These are phyloP conservation scores for Drosophila formosana DNA, from an alignment of 2,888 invertebrate genomes.

Conservation along the genomic window DNA sequence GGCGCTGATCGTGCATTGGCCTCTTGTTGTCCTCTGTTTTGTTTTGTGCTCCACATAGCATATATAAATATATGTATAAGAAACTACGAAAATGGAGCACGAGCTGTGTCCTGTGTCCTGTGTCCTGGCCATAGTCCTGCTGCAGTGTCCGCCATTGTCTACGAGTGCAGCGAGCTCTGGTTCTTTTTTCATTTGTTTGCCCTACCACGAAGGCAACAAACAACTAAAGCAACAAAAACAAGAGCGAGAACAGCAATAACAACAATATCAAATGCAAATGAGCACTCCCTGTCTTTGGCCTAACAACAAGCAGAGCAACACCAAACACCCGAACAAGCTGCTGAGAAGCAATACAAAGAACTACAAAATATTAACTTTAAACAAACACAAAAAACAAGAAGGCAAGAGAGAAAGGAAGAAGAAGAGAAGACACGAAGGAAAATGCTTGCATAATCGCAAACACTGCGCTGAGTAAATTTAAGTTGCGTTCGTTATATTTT, in stretches of 20 bases:
- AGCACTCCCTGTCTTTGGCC: conserved; percentile 51
- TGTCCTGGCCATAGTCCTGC: conserved; percentile 30
- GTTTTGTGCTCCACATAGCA: conserved; percentile 18
- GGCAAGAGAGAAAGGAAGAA: conserved; percentile 7
- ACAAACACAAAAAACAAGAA: conserved; percentile 7
- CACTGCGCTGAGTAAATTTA: conserved; percentile 49
- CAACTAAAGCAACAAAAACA: conserved; percentile 31
- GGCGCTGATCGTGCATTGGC: conserved; percentile 68
- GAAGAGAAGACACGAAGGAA: conserved; percentile 4
- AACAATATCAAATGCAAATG: conserved; percentile 71
- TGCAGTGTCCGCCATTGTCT: conserved; percentile 61
- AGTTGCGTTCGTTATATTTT: conserved; percentile 75
- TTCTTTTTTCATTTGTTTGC: conserved; percentile 52
- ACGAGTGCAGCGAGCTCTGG: conserved; percentile 36
- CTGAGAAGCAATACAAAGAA: conserved; percentile 12
- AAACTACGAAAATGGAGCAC: conserved; percentile 47
- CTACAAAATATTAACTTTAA: conserved; percentile 54
- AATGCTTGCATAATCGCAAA: conserved; percentile 30
- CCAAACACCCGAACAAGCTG: conserved; percentile 7
- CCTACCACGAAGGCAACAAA: conserved; percentile 30
- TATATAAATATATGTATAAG: not conserved
- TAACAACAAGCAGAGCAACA: conserved; percentile 25
- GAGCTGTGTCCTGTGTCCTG: conserved; percentile 26
- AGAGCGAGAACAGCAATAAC: conserved; percentile 7
- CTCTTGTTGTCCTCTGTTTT: conserved; percentile 41